A percentile compares a stretch with the other conserved stretches of the same genome.
Evolutionary conservation across 2,113 vertebrate genomes (phyloP).

Genomic region (Nannospalax galili): DNA sequence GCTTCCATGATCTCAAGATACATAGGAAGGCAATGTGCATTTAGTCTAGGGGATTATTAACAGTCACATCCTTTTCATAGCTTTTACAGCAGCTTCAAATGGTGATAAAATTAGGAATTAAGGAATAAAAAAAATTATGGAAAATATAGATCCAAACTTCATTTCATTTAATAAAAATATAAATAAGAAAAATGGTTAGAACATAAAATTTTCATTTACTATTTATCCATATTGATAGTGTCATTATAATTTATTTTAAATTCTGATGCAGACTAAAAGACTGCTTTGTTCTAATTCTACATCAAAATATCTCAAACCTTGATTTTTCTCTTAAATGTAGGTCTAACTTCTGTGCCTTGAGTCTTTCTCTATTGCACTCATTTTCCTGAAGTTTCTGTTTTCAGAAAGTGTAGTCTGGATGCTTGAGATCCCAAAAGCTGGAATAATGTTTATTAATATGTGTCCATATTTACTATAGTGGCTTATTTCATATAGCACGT

Average conservation of each 20-base stretch:
- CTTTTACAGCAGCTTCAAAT: background rate
- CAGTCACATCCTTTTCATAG: background rate
- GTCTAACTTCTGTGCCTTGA: background rate
- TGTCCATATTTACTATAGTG: background rate
- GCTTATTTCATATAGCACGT: background rate
- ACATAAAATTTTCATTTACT: background rate
- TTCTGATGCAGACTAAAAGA: background rate
- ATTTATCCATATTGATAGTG: background rate
- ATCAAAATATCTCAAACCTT: background rate
- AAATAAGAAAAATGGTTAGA: background rate
- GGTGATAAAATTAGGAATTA: background rate
- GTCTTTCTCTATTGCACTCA: background rate
- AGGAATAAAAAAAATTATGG: background rate
- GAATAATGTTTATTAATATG: background rate
- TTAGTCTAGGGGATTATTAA: background rate
- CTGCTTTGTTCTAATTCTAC: background rate
- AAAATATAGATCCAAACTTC: background rate
- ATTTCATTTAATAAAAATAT: background rate
- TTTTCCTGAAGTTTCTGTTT: background rate
- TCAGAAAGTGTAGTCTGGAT: background rate
- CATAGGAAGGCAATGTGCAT: background rate
- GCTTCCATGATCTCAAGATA: conserved; percentile 2
- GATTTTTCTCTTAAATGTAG: background rate
- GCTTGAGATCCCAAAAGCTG: background rate
- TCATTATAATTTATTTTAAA: background rate